A percentile compares a stretch with the other conserved stretches of the same genome.
Conservation (phyloP, 2,888 invertebrate genomes). For the Athalia circularis region DNA sequence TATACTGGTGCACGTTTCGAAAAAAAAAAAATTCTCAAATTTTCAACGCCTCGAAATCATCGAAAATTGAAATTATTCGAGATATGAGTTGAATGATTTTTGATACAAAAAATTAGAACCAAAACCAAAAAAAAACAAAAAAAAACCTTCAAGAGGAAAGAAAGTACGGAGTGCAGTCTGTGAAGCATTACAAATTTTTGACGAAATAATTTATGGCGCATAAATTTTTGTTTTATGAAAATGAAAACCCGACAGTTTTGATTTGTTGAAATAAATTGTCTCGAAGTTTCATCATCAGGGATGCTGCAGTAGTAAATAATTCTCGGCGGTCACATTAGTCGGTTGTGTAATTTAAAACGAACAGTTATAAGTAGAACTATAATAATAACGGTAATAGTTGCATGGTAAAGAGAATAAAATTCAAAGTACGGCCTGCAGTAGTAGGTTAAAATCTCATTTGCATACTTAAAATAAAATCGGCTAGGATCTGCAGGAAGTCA, state of each 20-base stretch:
- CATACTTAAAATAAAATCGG: conserved; percentile 35
- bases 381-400: too few species aligned
- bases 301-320: too few species aligned
- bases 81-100: too few species aligned
- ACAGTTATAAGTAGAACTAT: too few species aligned
- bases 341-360: not conserved
- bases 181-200: too few species aligned
- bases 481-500: conserved; percentile 1
- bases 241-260: not conserved
- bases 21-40: too few species aligned
- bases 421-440: too few species aligned
- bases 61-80: not conserved
- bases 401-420: not conserved
- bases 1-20: too few species aligned
- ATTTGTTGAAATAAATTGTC: conserved; percentile 3
- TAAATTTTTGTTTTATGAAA: not conserved
- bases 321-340: not conserved
- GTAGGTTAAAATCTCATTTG: conserved; percentile 35
- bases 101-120: too few species aligned
- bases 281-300: not conserved
- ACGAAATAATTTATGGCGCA: too few species aligned
- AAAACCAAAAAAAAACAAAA: not conserved
- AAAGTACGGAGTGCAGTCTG: not conserved
- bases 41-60: too few species aligned
- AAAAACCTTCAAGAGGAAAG: not conserved